Evolutionary conservation across 2,113 vertebrate species (phyloP), one percentile per base, ranked within the genome.

Genomic region (Dasyprocta punctata): DNA sequence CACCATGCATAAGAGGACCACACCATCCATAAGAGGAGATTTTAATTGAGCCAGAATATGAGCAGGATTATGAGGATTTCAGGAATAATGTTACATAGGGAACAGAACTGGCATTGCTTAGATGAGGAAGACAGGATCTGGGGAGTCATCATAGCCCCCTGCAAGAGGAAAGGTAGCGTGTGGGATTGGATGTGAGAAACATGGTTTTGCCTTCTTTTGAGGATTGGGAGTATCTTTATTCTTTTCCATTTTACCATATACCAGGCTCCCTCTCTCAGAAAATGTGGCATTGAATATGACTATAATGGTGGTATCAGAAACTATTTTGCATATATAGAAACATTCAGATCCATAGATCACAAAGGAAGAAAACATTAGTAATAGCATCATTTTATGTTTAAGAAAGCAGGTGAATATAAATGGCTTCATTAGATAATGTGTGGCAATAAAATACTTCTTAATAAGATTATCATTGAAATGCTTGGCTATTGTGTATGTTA

Each of bases 321-420:
- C 19, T 84, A 30, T 84, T 88, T 92, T 95, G 38, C 38, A 69
- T 91, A 10, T 84, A 61, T 47, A 65, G 58, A 81, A 56, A 60
- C 67, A 65, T 83, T 95, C 38, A 71, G 49, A 90, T 78, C 44
- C 94, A 75, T 89, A 75, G 60, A 56, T n/a, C 67, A 86, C 54
- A 90, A 92, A 63, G 61, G n/a, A 93, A 92, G 93, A 95, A 93
- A 87, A 24, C n/a, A 95, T 41, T n/a, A 77, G 28, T 71, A 86
- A 52, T 81, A 56, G 56, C 75, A 30, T 67, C 11, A 44, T 77
- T 49, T 77, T 69, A 60, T 73, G 44, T 75, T 96, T 88, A 65
- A 84, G 36, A 84, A 96, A 93, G 67, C 14, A 88, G 54, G 54
- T 16, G 17, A 95, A 80, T 52, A 77, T 69, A 89, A 86, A 82